phyloP scores from a whole-genome alignment of 2,888 invertebrate genomes.

The Ochropleura leucogaster region DNA sequence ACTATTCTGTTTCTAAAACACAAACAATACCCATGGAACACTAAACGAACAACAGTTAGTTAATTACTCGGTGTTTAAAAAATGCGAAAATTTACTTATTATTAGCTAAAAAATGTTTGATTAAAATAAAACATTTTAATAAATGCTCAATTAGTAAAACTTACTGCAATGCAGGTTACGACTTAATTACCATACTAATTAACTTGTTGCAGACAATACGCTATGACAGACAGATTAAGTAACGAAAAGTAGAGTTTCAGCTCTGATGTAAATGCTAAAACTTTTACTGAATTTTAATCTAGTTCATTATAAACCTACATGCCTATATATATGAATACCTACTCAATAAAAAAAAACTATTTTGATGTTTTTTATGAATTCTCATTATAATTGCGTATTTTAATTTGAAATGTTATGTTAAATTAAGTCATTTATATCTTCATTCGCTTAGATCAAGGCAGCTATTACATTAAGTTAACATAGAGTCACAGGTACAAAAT shows the following conservation, averaged over 20 bases:
- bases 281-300: conserved; percentile 16
- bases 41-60: neutral
- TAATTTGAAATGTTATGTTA: too few species aligned
- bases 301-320: neutral
- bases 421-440: neutral
- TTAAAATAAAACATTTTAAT: neutral
- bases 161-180: conserved; percentile 8
- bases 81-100: neutral
- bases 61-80: too few species aligned
- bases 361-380: neutral
- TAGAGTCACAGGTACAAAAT: neutral
- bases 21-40: neutral
- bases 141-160: conserved; percentile 7
- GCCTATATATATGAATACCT: neutral
- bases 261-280: conserved; percentile 37
- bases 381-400: neutral
- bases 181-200: conserved; percentile 36
- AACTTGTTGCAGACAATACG: conserved; percentile 21
- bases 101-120: neutral
- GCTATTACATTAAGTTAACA: neutral
- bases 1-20: neutral
- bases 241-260: conserved; percentile 29
- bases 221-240: conserved; percentile 42
- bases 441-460: neutral
- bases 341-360: neutral